phyloP scores from a whole-genome alignment of 2,888 invertebrate species.

The Euproctis similis region DNA sequence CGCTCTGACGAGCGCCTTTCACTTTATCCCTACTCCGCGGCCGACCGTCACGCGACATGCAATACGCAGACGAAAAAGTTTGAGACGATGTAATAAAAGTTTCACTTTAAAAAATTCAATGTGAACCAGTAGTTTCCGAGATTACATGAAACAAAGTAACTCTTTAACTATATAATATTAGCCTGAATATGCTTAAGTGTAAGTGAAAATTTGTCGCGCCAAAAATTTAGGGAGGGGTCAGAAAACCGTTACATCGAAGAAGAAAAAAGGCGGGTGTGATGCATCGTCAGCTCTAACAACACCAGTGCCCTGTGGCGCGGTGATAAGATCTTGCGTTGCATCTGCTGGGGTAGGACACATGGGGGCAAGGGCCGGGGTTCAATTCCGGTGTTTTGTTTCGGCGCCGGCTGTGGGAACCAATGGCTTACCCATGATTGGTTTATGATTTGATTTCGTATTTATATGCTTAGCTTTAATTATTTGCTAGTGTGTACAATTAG shows the following conservation, averaged over 20 bases:
- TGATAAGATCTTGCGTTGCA: conserved; percentile 67
- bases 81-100: too few species aligned
- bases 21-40: too few species aligned
- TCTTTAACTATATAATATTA: too few species aligned
- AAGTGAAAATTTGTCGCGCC: conserved; percentile 17
- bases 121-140: too few species aligned
- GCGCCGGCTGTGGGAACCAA: conserved; percentile 54
- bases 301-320: conserved; percentile 58
- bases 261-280: conserved; percentile 49
- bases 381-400: conserved; percentile 60
- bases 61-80: too few species aligned
- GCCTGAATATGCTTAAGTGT: conserved; percentile 10
- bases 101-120: too few species aligned
- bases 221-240: conserved; percentile 36
- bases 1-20: too few species aligned
- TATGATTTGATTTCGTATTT: conserved; percentile 54
- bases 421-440: conserved; percentile 48
- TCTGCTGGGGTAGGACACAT: conserved; percentile 48
- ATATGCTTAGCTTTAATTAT: conserved; percentile 21
- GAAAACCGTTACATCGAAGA: conserved; percentile 62
- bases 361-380: conserved; percentile 54
- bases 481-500: conserved; percentile 11
- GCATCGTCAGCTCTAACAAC: conserved; percentile 54
- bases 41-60: too few species aligned
- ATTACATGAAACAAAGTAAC: too few species aligned